Conservation (phyloP, 2,113 vertebrate species). For the Megaleporinus macrocephalus region DNA sequence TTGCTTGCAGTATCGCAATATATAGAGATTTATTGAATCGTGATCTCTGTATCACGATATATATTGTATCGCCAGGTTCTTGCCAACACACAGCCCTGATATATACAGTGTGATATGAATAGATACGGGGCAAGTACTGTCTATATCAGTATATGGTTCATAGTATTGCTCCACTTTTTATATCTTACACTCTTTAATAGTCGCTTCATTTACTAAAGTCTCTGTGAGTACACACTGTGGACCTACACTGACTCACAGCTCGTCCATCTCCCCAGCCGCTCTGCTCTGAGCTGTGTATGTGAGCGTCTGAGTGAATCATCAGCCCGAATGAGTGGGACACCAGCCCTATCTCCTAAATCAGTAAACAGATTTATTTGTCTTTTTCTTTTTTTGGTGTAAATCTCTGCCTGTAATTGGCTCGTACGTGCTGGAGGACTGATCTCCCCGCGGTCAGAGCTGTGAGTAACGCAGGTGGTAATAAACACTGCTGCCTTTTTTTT, state of each 20-base stretch:
- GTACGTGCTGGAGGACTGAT: neutral
- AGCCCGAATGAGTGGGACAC: slow-evolving; percentile 6
- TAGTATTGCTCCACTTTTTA: neutral
- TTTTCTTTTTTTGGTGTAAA: neutral
- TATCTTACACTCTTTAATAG: neutral
- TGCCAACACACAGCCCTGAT: no score
- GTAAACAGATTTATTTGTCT: neutral
- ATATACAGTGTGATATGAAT: no score
- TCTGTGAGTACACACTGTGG: neutral
- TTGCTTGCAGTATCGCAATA: no score
- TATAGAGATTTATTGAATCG: no score
- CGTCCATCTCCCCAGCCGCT: neutral
- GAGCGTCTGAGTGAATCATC: slow-evolving; percentile 2
- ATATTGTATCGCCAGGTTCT: no score
- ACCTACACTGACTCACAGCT: slow-evolving; percentile 11
- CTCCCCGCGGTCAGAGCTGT: slow-evolving; percentile 13
- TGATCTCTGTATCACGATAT: no score
- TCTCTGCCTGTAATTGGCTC: neutral
- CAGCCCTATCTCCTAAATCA: neutral
- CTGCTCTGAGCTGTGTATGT: neutral
- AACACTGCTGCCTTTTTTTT: slow-evolving; percentile 17
- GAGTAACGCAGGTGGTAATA: slow-evolving; percentile 16
- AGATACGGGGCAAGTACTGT: no score
- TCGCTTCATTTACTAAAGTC: slow-evolving; percentile 1
- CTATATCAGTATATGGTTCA: no score